Conservation (phyloP, 2,888 invertebrate species). For the Eledona agricola region DNA sequence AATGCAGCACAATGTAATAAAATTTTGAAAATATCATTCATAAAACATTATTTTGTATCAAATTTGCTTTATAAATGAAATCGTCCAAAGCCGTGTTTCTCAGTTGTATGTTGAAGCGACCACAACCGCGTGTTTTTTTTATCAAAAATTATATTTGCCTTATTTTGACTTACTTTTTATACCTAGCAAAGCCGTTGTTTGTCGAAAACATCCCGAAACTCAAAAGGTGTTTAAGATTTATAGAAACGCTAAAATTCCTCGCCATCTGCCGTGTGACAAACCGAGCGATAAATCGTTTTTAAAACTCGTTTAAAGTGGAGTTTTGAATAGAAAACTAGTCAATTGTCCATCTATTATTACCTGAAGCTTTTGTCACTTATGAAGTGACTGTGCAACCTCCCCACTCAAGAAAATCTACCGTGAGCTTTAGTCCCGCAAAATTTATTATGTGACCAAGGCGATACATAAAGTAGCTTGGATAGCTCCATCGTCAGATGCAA, state of each 20-base stretch:
- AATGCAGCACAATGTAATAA: too few relatives aligned
- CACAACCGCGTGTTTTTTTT: too few relatives aligned
- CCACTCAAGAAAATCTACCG: conserved; percentile 33
- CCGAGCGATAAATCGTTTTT: conserved; percentile 44
- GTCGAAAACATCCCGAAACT: conserved; percentile 1
- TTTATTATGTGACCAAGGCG: conserved; percentile 28
- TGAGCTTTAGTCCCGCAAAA: conserved; percentile 19
- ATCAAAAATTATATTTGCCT: too few relatives aligned
- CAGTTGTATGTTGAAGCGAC: too few relatives aligned
- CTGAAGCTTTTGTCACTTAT: conserved; percentile 41
- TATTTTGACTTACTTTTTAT: too few relatives aligned
- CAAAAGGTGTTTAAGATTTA: conserved; percentile 26
- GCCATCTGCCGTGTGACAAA: conserved; percentile 38
- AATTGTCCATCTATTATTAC: conserved; percentile 39
- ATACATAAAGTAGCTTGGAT: conserved; percentile 22
- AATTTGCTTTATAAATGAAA: too few relatives aligned
- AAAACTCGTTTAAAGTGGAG: conserved; percentile 41
- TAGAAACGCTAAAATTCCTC: conserved; percentile 25
- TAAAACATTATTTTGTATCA: too few relatives aligned
- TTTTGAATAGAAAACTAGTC: conserved; percentile 40
- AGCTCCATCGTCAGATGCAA: conserved; percentile 30
- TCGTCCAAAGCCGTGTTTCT: too few relatives aligned
- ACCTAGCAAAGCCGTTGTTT: too few relatives aligned
- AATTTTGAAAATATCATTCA: too few relatives aligned
- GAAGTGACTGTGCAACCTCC: conserved; percentile 35